Conservation (phyloP, 2,113 vertebrate genomes). For the Pluvianellus socialis region DNA sequence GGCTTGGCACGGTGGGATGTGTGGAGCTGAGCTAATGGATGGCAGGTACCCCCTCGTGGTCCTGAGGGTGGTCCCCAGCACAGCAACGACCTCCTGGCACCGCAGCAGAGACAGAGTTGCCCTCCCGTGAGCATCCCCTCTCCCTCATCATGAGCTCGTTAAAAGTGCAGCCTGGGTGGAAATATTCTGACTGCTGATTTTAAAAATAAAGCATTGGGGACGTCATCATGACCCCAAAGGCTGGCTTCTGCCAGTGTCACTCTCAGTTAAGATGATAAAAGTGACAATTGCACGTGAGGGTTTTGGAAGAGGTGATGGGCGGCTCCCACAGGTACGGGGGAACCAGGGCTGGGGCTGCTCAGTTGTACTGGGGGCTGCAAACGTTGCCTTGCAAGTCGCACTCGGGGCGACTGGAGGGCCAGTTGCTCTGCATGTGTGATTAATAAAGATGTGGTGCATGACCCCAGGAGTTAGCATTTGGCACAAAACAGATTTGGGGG, state of each 20-base stretch:
- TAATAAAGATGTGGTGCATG: neutral
- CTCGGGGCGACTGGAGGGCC: fast-evolving
- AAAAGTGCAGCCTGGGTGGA: neutral
- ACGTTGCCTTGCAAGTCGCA: neutral
- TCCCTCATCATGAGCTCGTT: neutral
- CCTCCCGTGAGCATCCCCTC: neutral
- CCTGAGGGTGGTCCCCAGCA: neutral
- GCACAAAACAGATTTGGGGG: neutral
- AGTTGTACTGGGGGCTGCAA: neutral
- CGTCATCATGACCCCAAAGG: neutral
- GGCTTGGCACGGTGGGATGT: neutral
- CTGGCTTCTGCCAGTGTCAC: neutral
- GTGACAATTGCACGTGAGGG: neutral
- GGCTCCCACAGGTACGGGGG: neutral
- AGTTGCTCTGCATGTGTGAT: neutral
- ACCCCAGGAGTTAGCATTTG: neutral
- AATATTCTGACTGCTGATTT: neutral
- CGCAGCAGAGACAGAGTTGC: neutral
- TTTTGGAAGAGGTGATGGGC: neutral
- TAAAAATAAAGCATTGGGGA: neutral
- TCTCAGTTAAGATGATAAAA: neutral
- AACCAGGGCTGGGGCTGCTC: neutral
- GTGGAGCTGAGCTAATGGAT: fast-evolving
- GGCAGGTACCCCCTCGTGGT: neutral
- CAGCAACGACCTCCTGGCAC: neutral